Conservation (phyloP, 2,888 invertebrate species). For the Drosophila koepferae region DNA sequence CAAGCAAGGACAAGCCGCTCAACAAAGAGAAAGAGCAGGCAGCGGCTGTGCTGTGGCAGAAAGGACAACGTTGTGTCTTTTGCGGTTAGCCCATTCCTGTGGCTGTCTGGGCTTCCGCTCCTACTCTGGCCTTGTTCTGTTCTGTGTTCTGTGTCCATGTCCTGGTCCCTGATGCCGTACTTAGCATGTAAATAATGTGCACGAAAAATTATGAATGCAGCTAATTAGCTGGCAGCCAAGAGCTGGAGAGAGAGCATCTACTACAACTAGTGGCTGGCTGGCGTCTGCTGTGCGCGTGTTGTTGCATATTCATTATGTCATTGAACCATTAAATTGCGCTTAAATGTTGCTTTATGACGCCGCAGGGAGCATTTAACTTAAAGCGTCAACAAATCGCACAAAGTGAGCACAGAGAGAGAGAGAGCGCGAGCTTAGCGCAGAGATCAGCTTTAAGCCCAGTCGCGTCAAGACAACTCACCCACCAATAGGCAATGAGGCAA, state of each 20-base stretch:
- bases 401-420: not conserved
- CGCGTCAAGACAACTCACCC: slow-evolving; percentile 25
- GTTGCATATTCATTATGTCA: slow-evolving; percentile 82
- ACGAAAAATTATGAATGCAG: slow-evolving; percentile 79
- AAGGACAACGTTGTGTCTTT: slow-evolving; percentile 34
- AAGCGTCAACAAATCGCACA: slow-evolving; percentile 70
- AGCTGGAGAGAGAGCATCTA: slow-evolving; percentile 1
- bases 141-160: slow-evolving; percentile 1
- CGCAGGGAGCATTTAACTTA: slow-evolving; percentile 76
- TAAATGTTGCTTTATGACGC: slow-evolving; percentile 74
- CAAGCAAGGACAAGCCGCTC: slow-evolving; percentile 38
- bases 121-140: not conserved
- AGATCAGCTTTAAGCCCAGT: slow-evolving; percentile 41
- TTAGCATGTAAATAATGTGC: slow-evolving; percentile 80
- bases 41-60: not conserved
- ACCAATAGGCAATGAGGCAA: slow-evolving; percentile 19
- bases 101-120: slow-evolving; percentile 38
- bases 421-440: not conserved
- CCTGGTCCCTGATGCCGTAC: slow-evolving; percentile 42
- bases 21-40: slow-evolving; percentile 28
- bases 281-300: slow-evolving; percentile 35
- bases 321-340: slow-evolving; percentile 82
- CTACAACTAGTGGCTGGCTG: not conserved
- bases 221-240: slow-evolving; percentile 69
- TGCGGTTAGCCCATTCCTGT: slow-evolving; percentile 36